These are phyloP conservation scores for Rotaria macrura DNA, from an alignment of 2,888 invertebrate species.

Conservation along the genomic window DNA sequence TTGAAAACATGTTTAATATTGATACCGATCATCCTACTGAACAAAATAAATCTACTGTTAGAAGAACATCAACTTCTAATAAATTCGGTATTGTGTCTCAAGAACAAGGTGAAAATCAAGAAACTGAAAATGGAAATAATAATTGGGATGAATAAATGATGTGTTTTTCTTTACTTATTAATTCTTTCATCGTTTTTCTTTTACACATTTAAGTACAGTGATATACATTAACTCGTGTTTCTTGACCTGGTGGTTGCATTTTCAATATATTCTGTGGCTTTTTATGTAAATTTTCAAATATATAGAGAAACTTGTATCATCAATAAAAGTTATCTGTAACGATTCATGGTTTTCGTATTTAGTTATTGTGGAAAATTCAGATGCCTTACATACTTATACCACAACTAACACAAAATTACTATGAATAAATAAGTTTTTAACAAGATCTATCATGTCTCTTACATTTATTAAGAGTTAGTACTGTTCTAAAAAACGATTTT, in stretches of 20 bases:
- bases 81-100: background rate
- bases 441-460: no score
- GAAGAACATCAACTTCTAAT: background rate
- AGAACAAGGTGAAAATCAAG: background rate
- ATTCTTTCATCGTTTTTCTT: background rate
- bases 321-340: background rate
- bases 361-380: background rate
- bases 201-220: background rate
- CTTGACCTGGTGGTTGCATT: background rate
- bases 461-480: no score
- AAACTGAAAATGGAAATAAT: background rate
- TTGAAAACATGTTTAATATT: conserved; percentile 5
- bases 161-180: background rate
- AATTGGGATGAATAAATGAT: background rate
- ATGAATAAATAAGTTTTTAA: no score
- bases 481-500: no score
- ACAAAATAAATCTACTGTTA: background rate
- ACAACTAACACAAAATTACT: no score
- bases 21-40: background rate
- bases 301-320: background rate
- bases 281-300: background rate
- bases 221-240: background rate
- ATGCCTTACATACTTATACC: background rate
- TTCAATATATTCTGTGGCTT: background rate
- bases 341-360: background rate